Base-by-base conservation (phyloP, 2,888 invertebrate species). In the Cheilosia impressa region DNA sequence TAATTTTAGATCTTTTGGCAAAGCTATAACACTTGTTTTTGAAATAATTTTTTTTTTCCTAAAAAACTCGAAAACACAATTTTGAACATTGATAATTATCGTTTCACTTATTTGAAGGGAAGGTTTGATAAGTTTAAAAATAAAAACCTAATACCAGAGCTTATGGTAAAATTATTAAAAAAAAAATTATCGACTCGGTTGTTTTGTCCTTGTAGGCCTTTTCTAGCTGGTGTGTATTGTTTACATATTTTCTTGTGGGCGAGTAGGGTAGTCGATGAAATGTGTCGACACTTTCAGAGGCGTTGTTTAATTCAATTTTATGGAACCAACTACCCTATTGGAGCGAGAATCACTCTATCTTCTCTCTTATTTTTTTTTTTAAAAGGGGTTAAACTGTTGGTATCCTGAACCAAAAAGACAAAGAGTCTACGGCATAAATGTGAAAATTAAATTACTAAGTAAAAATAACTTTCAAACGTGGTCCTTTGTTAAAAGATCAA, bases 1-100 rank as follows among this genome's bases (percentile, higher is more conserved):
- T 77, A 81, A 76, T 63, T 77, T 58, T 76, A 85, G 71, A 76
- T 45, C 10, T 77, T 80, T 85, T 81, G 62, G 81, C 84, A 76
- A 68, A 63, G 47, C 27, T 58, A 43, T 66, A 83, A 73, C 57
- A 73, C 22, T 65, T 65, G 62, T 78, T 78, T 58, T 60, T 43
- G 13, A 65, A 6, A 22, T 27, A 0, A 6, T n/a, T 31, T 34
- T 5, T 52, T 53, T 52, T 52, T 17, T 4, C 45, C 31, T 55
- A 73, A 63, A 50, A 50, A 22, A 9, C 0, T 9, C 31, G 15
- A 55, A 50, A 58, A 50, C 34, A 22, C 15, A 24, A 45, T 58
- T 45, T 45, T 5, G 52, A 41, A 62, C 4, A 19, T 22, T 4
- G 5, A 47, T 50, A 27, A 10, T 38, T 50, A 22, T 13, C 3